Evolutionary conservation across 2,113 vertebrate species (phyloP).

Genomic region (Poicephalus gulielmi): DNA sequence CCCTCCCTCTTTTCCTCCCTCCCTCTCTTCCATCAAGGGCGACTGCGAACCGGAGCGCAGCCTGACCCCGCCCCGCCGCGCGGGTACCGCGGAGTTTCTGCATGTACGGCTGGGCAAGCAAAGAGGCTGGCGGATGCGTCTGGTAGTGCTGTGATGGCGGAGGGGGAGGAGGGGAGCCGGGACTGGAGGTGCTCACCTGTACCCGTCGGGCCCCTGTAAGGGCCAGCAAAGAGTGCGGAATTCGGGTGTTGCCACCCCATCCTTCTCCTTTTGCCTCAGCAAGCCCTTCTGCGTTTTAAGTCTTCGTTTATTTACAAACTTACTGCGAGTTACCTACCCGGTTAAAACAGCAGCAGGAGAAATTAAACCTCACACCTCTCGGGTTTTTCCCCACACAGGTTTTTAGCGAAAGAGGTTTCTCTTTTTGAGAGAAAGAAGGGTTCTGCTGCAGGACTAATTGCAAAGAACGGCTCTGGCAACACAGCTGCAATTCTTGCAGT

Average conservation of each 20-base stretch:
- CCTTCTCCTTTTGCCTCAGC: not conserved
- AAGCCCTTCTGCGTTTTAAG: not conserved
- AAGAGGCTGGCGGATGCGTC: no score
- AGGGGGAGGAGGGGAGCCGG: no score
- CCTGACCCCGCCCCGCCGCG: not conserved
- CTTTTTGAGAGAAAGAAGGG: not conserved
- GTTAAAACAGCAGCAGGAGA: not conserved
- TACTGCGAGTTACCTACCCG: not conserved
- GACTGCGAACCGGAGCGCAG: not conserved
- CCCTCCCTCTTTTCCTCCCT: not conserved
- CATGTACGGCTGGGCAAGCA: no score
- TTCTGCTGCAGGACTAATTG: not conserved
- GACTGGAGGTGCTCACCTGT: not conserved
- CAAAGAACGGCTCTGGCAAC: accelerated
- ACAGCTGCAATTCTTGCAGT: not conserved
- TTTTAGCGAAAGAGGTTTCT: not conserved
- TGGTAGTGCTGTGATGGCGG: accelerated
- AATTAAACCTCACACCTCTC: not conserved
- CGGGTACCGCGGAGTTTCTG: not conserved
- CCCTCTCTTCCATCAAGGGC: not conserved
- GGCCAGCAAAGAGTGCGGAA: not conserved
- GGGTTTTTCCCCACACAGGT: not conserved
- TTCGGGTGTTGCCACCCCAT: not conserved
- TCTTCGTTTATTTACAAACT: not conserved
- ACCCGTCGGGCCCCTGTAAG: not conserved